Evolutionary conservation across 2,888 invertebrate species (phyloP).

Genomic region (Capitulum mitella): DNA sequence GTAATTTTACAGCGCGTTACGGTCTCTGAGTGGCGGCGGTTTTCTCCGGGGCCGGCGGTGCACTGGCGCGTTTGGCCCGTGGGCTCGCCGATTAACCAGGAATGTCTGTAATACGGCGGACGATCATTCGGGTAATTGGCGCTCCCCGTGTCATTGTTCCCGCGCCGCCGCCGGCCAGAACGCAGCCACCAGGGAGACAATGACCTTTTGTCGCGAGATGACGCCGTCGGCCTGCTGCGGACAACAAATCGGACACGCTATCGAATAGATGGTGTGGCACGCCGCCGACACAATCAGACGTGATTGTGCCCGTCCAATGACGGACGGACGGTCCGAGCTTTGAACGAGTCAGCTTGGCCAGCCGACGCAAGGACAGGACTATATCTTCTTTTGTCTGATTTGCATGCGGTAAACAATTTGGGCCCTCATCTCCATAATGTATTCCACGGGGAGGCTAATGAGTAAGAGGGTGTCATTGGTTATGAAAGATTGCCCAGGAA

Average conservation of each 20-base stretch:
- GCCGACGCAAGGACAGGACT: not conserved
- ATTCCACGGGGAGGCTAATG: not conserved
- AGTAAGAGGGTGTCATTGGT: conserved; percentile 2
- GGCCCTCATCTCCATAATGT: not conserved
- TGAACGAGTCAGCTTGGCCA: not conserved
- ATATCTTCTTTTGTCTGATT: not conserved
- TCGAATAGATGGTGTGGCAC: no score
- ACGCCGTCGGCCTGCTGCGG: not conserved
- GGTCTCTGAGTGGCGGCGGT: no score
- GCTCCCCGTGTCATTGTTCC: conserved; percentile 7
- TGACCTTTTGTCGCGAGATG: not conserved
- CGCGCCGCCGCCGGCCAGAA: not conserved
- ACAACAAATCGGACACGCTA: not conserved
- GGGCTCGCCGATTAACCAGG: not conserved
- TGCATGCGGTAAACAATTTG: conserved; percentile 11
- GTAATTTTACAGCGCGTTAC: no score
- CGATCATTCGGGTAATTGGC: not conserved
- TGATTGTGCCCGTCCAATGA: no score
- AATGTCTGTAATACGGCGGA: not conserved
- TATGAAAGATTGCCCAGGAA: not conserved
- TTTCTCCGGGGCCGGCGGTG: not conserved
- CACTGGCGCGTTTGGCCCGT: not conserved
- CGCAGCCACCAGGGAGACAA: not conserved
- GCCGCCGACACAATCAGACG: no score
- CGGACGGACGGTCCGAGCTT: no score